Evolutionary conservation across 2,888 invertebrate genomes (phyloP).

Genomic region (Ophion slaviceki): DNA sequence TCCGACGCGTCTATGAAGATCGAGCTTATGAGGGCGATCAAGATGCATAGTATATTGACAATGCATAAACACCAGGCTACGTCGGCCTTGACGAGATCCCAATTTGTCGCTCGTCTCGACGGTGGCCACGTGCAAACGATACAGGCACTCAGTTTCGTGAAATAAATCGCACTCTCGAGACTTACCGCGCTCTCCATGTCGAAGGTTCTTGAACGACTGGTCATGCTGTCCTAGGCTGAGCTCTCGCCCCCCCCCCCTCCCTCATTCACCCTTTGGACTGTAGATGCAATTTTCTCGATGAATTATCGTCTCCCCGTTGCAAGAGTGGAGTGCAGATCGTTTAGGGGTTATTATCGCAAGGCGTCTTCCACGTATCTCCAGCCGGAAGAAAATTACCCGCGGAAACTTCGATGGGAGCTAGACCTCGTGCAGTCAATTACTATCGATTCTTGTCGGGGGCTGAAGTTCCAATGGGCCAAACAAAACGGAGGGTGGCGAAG

Average conservation of each 20-base stretch:
- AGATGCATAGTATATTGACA: constrained; percentile 55
- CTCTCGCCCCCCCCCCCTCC: neutral
- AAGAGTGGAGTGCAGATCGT: too few species aligned
- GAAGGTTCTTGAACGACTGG: constrained; percentile 2
- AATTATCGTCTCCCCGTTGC: too few species aligned
- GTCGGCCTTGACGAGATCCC: constrained; percentile 62
- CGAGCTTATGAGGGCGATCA: constrained; percentile 68
- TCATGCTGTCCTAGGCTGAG: neutral
- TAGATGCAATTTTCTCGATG: neutral
- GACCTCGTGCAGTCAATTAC: neutral
- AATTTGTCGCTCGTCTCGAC: constrained; percentile 25
- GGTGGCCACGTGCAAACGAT: constrained; percentile 66
- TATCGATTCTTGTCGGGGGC: neutral
- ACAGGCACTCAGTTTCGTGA: constrained; percentile 55
- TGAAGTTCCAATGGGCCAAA: neutral
- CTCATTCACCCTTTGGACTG: neutral
- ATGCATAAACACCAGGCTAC: constrained; percentile 70
- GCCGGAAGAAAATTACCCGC: neutral
- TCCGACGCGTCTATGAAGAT: constrained; percentile 67
- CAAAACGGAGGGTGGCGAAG: neutral
- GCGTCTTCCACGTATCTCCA: neutral
- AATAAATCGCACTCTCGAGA: constrained; percentile 56
- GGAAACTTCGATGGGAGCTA: neutral
- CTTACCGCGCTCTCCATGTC: constrained; percentile 35
- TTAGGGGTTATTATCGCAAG: neutral